These are phyloP conservation scores for Proales similis DNA, from an alignment of 1,140 invertebrate species.

Conservation along the genomic window DNA sequence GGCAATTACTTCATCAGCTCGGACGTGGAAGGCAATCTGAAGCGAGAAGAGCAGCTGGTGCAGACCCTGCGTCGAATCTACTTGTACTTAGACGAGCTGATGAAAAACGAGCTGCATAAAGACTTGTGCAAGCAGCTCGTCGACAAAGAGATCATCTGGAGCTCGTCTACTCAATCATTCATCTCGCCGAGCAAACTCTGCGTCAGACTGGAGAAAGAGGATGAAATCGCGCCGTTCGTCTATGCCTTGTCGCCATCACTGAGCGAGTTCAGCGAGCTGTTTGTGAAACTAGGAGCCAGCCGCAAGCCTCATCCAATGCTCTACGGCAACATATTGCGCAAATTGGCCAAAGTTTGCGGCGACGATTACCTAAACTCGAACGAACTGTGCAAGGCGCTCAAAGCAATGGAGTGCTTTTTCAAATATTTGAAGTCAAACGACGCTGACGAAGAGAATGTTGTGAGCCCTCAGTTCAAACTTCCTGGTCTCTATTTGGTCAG, in stretches of 20 bases:
- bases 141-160: conserved; percentile 23
- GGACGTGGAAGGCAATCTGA: too few species aligned
- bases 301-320: conserved; percentile 14
- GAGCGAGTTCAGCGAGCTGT: conserved; percentile 6
- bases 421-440: conserved; percentile 2
- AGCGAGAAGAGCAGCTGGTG: conserved; percentile 17
- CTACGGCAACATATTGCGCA: conserved; percentile 31
- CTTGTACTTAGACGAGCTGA: conserved; percentile 23
- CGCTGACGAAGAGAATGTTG: not conserved
- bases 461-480: not conserved
- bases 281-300: conserved; percentile 16
- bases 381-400: conserved; percentile 34
- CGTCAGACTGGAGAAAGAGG: not conserved
- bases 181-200: conserved; percentile 4
- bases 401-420: conserved; percentile 36
- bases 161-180: not conserved
- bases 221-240: conserved; percentile 36
- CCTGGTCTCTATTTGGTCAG: conserved; percentile 28
- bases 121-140: conserved; percentile 28
- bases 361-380: conserved; percentile 37
- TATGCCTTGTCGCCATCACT: not conserved
- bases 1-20: too few species aligned
- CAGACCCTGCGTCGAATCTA: not conserved
- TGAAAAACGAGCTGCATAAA: conserved; percentile 7
- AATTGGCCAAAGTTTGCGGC: conserved; percentile 31